Percentiles rank a stretch among this genome's conserved stretches.
Evolutionary conservation across 2,113 vertebrate genomes (phyloP).

Genomic region (Psettodes erumei): DNA sequence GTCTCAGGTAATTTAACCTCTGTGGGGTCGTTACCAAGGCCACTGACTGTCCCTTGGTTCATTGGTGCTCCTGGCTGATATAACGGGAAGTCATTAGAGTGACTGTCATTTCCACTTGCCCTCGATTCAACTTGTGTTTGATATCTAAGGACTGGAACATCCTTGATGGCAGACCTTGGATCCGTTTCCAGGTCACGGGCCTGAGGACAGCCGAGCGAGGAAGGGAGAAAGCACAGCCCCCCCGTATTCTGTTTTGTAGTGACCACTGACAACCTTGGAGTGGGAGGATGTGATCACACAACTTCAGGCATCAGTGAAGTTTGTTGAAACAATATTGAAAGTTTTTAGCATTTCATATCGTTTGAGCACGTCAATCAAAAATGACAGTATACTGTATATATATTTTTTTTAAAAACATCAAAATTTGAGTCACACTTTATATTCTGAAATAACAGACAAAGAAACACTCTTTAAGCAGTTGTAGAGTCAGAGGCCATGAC

Average conservation of each 20-base stretch:
- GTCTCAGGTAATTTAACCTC: too few species aligned
- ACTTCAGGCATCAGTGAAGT: neutral
- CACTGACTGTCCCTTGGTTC: too few species aligned
- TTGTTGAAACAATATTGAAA: slow-evolving; percentile 2
- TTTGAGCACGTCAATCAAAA: neutral
- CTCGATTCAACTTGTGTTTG: too few species aligned
- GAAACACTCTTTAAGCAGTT: neutral
- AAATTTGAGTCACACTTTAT: neutral
- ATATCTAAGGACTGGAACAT: neutral
- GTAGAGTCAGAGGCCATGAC: slow-evolving; percentile 47
- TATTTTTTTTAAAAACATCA: neutral
- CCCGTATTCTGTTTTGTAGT: neutral
- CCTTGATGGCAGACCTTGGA: neutral
- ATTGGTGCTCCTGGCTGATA: too few species aligned
- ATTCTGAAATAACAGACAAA: slow-evolving; percentile 1
- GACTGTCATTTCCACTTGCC: too few species aligned
- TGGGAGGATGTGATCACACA: slow-evolving; percentile 20
- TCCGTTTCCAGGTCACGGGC: slow-evolving; percentile 14
- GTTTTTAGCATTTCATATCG: neutral
- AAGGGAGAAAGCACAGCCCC: neutral
- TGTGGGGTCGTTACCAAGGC: too few species aligned
- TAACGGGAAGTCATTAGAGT: too few species aligned
- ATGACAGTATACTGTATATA: neutral
- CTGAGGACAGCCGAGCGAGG: neutral
- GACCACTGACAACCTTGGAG: slow-evolving; percentile 1